phyloP scores from a whole-genome alignment of 2,113 vertebrate genomes.

The Myiopsitta monachus region DNA sequence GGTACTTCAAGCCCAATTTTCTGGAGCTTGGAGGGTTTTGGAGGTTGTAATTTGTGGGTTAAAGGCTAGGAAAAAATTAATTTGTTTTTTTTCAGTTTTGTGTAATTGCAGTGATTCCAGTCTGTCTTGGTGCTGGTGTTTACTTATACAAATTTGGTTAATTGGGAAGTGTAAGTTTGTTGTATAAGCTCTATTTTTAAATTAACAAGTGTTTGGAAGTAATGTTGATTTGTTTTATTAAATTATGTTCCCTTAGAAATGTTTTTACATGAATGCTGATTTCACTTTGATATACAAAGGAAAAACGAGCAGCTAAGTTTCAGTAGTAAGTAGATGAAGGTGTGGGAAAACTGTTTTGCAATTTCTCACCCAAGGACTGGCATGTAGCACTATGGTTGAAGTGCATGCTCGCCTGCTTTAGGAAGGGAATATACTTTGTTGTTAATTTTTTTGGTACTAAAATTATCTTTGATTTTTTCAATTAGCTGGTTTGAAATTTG shows the following conservation, averaged over 20 bases:
- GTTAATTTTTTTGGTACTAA: not conserved
- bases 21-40: not conserved
- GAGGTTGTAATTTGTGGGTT: not conserved
- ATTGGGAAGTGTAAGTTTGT: not conserved
- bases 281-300: not conserved
- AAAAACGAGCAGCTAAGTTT: not conserved
- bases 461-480: not conserved
- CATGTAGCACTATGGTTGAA: not conserved
- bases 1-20: rapidly evolving
- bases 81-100: not conserved
- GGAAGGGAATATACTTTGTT: not conserved
- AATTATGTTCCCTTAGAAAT: not conserved
- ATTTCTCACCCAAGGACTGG: not conserved
- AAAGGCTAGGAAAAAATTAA: not conserved
- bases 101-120: not conserved
- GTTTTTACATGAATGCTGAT: not conserved
- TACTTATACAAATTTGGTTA: not conserved
- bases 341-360: not conserved
- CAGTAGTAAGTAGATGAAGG: not conserved
- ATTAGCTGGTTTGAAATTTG: conserved; percentile 16
- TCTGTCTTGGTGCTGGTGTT: not conserved
- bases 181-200: not conserved
- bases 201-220: not conserved
- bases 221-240: not conserved
- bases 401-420: not conserved